These are phyloP conservation scores for Acanthoscelides obtectus DNA, from an alignment of 2,888 invertebrate genomes.

Conservation along the genomic window DNA sequence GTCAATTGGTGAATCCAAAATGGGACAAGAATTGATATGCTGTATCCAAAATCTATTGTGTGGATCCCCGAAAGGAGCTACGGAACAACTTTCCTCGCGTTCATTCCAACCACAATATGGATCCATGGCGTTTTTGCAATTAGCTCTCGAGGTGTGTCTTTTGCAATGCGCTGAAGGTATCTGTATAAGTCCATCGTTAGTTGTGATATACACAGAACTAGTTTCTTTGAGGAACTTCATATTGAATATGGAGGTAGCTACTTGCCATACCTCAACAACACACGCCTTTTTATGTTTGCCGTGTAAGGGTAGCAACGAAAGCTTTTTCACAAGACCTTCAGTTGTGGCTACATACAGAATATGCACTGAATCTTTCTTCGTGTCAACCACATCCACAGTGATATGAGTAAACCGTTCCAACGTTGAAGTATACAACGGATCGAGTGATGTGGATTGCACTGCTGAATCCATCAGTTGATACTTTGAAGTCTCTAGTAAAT, in stretches of 20 bases:
- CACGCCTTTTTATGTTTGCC: slow-evolving; percentile 62
- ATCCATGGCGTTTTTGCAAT: slow-evolving; percentile 81
- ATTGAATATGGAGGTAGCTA: slow-evolving; percentile 58
- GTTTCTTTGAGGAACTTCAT: slow-evolving; percentile 79
- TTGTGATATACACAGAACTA: slow-evolving; percentile 75
- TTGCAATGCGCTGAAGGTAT: slow-evolving; percentile 75
- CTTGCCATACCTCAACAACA: slow-evolving; percentile 79
- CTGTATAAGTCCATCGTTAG: slow-evolving; percentile 61
- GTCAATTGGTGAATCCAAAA: slow-evolving; percentile 56
- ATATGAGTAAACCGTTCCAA: slow-evolving; percentile 72
- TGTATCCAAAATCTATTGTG: slow-evolving; percentile 70
- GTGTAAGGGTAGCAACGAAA: slow-evolving; percentile 64
- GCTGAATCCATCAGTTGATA: slow-evolving; percentile 88
- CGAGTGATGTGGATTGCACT: slow-evolving; percentile 67
- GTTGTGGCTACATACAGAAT: slow-evolving; percentile 79
- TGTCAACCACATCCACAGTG: slow-evolving; percentile 74
- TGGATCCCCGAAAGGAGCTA: slow-evolving; percentile 62
- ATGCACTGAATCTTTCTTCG: slow-evolving; percentile 64
- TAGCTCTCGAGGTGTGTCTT: slow-evolving; percentile 63
- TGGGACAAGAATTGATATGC: slow-evolving; percentile 64
- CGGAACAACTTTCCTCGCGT: slow-evolving; percentile 65
- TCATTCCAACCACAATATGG: slow-evolving; percentile 96
- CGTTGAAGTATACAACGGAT: slow-evolving; percentile 66
- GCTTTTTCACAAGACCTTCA: slow-evolving; percentile 72
- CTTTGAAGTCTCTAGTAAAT: slow-evolving; percentile 60